Base-by-base conservation (phyloP, 2,113 vertebrate species). In the Otocyon megalotis region DNA sequence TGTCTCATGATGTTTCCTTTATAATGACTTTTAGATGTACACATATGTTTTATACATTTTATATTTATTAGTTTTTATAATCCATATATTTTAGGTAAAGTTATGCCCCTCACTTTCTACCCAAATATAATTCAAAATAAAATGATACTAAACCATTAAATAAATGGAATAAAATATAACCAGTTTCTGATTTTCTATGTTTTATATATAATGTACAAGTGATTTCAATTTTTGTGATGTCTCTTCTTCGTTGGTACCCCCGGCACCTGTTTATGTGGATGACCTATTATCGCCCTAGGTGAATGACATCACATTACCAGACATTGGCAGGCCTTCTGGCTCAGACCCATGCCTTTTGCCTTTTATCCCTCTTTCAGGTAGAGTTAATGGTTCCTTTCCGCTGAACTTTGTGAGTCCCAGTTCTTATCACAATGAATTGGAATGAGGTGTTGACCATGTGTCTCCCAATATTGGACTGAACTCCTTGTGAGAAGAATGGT, bases 101-200 rank as follows among this genome's bases (percentile, higher is more conserved):
- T 28, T 92, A 53, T 48, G 30, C 26, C 35, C 4, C 26, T 50
- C 16, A n/a, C 14, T 72, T 88, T 24, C 24, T 15, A 80, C 24
- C 20, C 17, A 50, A 67, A 43, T 48, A 26, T 65, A 80, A 89
- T 90, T 93, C 71, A 93, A 93, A 89, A 72, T 53, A 88, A 93
- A 93, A 97, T 81, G 4, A 62, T 74, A 76, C 10, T 84, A 63
- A 89, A 43, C n/a, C n/a, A 28, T 82, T 95, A 90, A 85, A 79
- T 54, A 62, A 63, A 80, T 50, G 26, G 48, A 87, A 72, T 16
- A 79, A 50, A 95, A 90, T 53, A 15, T 89, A 84, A 80, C 28
- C 62, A 65, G 80, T 63, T 84, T 85, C 72, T 80, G n/a, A 72
- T 72, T 85, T 50, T 56, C 53, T 9, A 24, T 77, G 20, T 69